These are phyloP conservation scores for Centruroides sculpturatus DNA, from an alignment of 1,140 invertebrate genomes.

Conservation along the genomic window DNA sequence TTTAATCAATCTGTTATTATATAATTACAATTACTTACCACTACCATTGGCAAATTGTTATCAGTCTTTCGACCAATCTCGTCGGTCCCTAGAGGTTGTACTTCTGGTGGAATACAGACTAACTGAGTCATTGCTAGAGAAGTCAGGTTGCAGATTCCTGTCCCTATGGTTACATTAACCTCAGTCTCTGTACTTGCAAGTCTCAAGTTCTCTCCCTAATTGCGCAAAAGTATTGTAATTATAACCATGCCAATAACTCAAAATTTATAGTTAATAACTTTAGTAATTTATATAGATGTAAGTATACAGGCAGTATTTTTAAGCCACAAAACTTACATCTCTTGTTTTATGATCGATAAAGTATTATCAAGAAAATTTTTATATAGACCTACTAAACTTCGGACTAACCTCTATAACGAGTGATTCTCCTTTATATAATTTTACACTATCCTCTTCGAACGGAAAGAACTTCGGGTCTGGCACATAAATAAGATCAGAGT, in stretches of 20 bases:
- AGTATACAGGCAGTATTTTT: too few species aligned
- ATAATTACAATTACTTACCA: constrained; percentile 39
- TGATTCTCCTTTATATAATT: constrained; percentile 84
- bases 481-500: constrained; percentile 68
- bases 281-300: too few species aligned
- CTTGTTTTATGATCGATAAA: too few species aligned
- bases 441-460: constrained; percentile 42
- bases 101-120: constrained; percentile 73
- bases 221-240: too few species aligned
- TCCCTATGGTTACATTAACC: constrained; percentile 84
- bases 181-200: constrained; percentile 81
- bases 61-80: constrained; percentile 58
- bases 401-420: constrained; percentile 63
- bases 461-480: constrained; percentile 81
- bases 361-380: too few species aligned
- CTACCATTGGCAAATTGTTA: constrained; percentile 63
- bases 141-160: constrained; percentile 75
- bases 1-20: too few species aligned
- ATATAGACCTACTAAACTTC: too few species aligned
- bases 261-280: too few species aligned
- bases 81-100: constrained; percentile 66
- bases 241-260: too few species aligned
- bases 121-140: constrained; percentile 74
- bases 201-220: constrained; percentile 65
- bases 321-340: too few species aligned